Evolutionary conservation across 92 coral and sea anemone genomes (phyloP), one percentile per base, ranked within the genome.

Genomic region (Galaxea fascicularis): DNA sequence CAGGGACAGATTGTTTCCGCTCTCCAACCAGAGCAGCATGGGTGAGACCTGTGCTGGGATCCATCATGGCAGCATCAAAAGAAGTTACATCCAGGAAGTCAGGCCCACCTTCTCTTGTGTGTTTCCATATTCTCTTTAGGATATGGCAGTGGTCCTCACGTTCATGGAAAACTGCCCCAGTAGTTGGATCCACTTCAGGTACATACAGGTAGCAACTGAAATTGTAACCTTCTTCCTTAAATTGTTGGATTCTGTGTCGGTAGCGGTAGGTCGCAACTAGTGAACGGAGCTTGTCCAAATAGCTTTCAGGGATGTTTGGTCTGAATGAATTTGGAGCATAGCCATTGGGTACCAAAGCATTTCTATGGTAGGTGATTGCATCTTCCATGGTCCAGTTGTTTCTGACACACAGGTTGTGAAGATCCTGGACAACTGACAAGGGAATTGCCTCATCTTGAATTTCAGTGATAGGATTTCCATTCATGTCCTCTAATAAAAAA

Each of bases 11-110:
- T 69, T 86, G 95, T 53, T 92, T 92, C 10, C 93, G 4, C 62
- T 92, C 90, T 0, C 93, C 95, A 0, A 39, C 77, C 39, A 92
- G 62, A n/a, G 95, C 93, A 0, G 93, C 91, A 0, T 4, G 80
- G 0, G 95, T 92, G 0, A 92, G 83, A 0, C 95, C 95, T 28
- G 95, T 92, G 0, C 20, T 0, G 8, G 95, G 91, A 35, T 92
- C 78, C 0, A 17, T 0, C 60, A 89, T 44, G 1, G 93, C 91
- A 65, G 82, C 89, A 78, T 89, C 91, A 82, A 92, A n/a, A n/a
- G n/a, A n/a, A n/a, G n/a, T n/a, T n/a, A n/a, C n/a, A 92, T 0
- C 92, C 90, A 18, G 77, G 78, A 0, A 92, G 64, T 76, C 83
- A 68, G 95, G 92, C 0, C 63, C 66, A 86, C 83, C 25, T 17